Base-by-base conservation (phyloP, 1,140 invertebrate species). In the Anastrepha ludens region DNA sequence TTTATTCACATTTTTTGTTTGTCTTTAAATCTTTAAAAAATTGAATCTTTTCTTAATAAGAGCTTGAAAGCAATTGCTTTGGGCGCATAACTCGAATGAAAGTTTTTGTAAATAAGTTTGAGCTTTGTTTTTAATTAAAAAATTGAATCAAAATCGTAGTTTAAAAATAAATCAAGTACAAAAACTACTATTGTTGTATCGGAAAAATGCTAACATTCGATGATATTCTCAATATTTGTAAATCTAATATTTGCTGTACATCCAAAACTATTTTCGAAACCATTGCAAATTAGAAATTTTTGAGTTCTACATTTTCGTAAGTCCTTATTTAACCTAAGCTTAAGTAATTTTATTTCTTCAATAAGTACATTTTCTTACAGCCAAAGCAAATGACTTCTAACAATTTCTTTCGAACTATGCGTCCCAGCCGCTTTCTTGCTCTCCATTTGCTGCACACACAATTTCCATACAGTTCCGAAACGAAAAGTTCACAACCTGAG, bases 401-500 rank as follows among this genome's bases (percentile, higher is more conserved):
- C 1, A 74, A 74, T 44, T 74, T 74, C 41, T 74, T 47, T 44
- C 39, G 39, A 74, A 74, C 7, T 74, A 74, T 44, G 67, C 67
- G 17, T 11, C 67, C 15, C 13, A 74, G 41, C 44, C 11, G 58
- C 11, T 59, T 6, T 29, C 65, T 29, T 7, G 39, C 39, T 67
- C 15, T 15, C 41, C 39, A 74, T 41, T 47, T 81, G 44, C 47
- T 81, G 20, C 9, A 50, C 74, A 81, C 15, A 81, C 47, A 81
- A 20, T 81, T 55, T 81, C 41, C 47, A 29, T 8, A 20, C 8
- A 29, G 7, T 81, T 81, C 20, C 50, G 17, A 81, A 81, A 81
- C 15, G 60, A 67, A 70, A 87, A 87, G 86, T 70, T 87, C 86
- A 87, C 62, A 67, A 87, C 86, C 86, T 87, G 86, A 87, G 64